These are phyloP conservation scores for Bothrops jararaca DNA, from an alignment of 2,113 vertebrate species.

Conservation along the genomic window DNA sequence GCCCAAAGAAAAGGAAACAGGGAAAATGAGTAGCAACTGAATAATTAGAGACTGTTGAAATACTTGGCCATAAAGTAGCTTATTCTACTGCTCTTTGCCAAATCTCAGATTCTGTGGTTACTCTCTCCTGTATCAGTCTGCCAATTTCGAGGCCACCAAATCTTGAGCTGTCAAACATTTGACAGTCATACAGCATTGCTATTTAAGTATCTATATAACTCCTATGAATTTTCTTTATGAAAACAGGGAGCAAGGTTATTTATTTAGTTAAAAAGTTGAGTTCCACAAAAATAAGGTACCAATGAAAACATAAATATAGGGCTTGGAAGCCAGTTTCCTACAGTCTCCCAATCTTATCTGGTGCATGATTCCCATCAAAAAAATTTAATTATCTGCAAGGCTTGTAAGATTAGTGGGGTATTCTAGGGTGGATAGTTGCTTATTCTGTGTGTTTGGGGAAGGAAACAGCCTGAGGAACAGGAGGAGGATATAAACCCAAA, in stretches of 20 bases:
- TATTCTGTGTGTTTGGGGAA: not conserved
- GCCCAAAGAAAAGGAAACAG: not conserved
- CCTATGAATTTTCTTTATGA: not conserved
- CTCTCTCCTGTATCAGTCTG: not conserved
- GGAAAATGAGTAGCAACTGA: fast-evolving
- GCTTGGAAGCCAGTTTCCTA: not conserved
- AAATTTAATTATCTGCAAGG: not conserved
- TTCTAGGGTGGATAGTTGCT: not conserved
- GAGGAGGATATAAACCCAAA: not conserved
- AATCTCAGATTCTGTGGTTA: not conserved
- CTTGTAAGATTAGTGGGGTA: not conserved
- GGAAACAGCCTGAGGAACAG: not conserved
- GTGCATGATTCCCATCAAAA: not conserved
- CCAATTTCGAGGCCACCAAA: not conserved
- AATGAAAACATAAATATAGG: not conserved
- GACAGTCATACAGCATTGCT: not conserved
- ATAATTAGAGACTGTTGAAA: not conserved
- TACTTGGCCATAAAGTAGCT: not conserved
- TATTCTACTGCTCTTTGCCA: not conserved
- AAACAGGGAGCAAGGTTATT: not conserved
- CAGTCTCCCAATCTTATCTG: not conserved
- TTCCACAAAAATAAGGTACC: not conserved
- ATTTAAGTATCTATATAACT: not conserved
- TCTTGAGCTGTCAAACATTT: not conserved
- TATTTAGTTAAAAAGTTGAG: not conserved